Evolutionary conservation across 2,888 invertebrate species (phyloP).

Genomic region (Nudaria mundana): DNA sequence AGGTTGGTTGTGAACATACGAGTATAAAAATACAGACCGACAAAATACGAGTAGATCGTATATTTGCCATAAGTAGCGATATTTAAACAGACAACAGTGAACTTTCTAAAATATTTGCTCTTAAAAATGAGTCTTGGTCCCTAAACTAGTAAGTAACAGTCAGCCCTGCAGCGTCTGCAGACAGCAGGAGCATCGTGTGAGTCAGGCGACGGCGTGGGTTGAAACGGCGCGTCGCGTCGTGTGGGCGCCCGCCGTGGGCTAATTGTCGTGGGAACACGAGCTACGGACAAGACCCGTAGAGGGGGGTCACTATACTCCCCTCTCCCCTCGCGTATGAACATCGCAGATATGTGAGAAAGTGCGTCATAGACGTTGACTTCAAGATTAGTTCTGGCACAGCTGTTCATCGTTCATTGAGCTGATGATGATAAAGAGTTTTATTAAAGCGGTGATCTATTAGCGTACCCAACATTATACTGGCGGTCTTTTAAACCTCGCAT

Average conservation of each 20-base stretch:
- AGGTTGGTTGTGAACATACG: too few species aligned
- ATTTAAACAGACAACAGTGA: too few species aligned
- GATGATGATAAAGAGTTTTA: not conserved
- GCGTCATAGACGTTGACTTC: conserved; percentile 4
- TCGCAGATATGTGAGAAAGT: not conserved
- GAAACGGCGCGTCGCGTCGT: conserved; percentile 38
- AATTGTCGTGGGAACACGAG: conserved; percentile 73
- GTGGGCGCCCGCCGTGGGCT: conserved; percentile 55
- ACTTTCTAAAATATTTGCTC: too few species aligned
- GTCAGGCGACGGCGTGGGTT: conserved; percentile 39
- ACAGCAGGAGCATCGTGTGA: conserved; percentile 43
- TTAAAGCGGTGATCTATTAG: too few species aligned
- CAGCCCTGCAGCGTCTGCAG: conserved; percentile 42
- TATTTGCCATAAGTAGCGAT: too few species aligned
- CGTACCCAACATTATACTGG: too few species aligned
- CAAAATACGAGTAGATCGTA: too few species aligned
- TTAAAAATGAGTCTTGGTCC: too few species aligned
- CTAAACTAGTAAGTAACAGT: conserved; percentile 2
- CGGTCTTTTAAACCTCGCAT: too few species aligned
- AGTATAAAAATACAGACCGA: too few species aligned
- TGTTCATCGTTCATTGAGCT: not conserved
- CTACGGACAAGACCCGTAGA: conserved; percentile 7
- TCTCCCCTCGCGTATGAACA: conserved; percentile 1
- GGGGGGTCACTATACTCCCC: conserved; percentile 3
- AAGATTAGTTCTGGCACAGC: not conserved